Percentiles rank a stretch among this genome's conserved stretches.
These are phyloP conservation scores for Apaloderma vittatum DNA, from an alignment of 2,113 vertebrate species.

Conservation along the genomic window DNA sequence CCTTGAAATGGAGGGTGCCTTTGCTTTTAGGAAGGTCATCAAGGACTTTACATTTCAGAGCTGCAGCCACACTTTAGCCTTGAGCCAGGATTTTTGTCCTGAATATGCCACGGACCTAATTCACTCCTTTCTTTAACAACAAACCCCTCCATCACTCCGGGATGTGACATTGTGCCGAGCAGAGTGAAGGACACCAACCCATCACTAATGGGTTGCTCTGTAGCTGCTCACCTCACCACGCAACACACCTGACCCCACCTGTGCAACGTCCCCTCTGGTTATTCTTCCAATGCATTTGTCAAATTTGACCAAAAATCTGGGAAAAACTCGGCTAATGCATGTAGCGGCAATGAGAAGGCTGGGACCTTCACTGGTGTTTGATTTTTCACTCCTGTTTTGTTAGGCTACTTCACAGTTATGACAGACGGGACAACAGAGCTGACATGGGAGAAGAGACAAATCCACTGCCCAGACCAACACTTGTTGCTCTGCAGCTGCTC, in stretches of 20 bases:
- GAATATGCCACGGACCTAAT: not conserved
- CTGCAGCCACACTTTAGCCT: not conserved
- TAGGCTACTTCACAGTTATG: no score
- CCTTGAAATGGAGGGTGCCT: not conserved
- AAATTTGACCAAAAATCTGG: not conserved
- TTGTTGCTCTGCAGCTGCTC: not conserved
- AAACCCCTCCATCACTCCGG: not conserved
- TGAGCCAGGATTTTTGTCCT: not conserved
- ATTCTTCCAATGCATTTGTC: fast-evolving
- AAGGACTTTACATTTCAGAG: not conserved
- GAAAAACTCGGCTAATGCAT: not conserved
- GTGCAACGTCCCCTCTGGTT: fast-evolving
- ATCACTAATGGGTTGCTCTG: not conserved
- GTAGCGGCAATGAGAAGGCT: not conserved
- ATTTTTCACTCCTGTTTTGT: not conserved
- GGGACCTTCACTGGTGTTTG: fast-evolving
- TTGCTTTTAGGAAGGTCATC: slow-evolving; percentile 33
- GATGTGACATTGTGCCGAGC: not conserved
- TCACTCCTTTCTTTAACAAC: not conserved
- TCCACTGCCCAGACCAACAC: not conserved
- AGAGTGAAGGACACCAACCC: not conserved
- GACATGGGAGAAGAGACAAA: not conserved
- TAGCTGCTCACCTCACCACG: not conserved
- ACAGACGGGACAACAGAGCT: not conserved
- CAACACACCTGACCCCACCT: fast-evolving